These are phyloP conservation scores for Xanthorhoe spadicearia DNA, from an alignment of 2,888 invertebrate species.

Conservation along the genomic window DNA sequence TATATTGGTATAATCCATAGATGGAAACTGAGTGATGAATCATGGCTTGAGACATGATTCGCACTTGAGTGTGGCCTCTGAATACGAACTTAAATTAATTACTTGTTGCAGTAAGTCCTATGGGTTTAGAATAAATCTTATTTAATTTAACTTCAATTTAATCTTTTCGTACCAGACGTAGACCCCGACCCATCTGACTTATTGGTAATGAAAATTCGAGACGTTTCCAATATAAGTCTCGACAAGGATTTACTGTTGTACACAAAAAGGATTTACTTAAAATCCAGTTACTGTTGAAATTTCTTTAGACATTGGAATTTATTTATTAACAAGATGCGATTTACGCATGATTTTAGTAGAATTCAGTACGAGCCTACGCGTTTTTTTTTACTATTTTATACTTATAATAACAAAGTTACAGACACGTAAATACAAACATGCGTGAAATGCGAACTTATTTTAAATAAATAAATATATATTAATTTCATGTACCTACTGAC, in stretches of 20 bases:
- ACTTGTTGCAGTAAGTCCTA: too few relatives aligned
- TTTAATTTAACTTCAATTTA: slow-evolving; percentile 17
- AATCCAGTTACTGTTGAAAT: slow-evolving; percentile 22
- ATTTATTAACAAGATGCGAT: background rate
- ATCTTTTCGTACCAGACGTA: slow-evolving; percentile 17
- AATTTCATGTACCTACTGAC: too few relatives aligned
- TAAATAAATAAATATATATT: too few relatives aligned
- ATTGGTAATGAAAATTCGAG: slow-evolving; percentile 44
- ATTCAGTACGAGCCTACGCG: background rate
- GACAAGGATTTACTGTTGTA: slow-evolving; percentile 37
- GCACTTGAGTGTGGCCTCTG: too few relatives aligned
- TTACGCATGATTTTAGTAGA: background rate
- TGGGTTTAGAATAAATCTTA: too few relatives aligned
- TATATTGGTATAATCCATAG: too few relatives aligned
- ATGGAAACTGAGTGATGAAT: too few relatives aligned
- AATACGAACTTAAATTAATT: too few relatives aligned
- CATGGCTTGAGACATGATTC: too few relatives aligned
- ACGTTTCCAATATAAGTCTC: slow-evolving; percentile 30
- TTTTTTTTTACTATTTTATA: background rate
- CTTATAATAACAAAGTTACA: too few relatives aligned
- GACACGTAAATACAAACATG: too few relatives aligned
- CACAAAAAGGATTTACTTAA: slow-evolving; percentile 27
- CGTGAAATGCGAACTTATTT: too few relatives aligned
- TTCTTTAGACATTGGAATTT: slow-evolving; percentile 5
- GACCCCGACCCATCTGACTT: slow-evolving; percentile 25